phyloP scores from a whole-genome alignment of 2,888 invertebrate species.

The Cataglyphis cursor region DNA sequence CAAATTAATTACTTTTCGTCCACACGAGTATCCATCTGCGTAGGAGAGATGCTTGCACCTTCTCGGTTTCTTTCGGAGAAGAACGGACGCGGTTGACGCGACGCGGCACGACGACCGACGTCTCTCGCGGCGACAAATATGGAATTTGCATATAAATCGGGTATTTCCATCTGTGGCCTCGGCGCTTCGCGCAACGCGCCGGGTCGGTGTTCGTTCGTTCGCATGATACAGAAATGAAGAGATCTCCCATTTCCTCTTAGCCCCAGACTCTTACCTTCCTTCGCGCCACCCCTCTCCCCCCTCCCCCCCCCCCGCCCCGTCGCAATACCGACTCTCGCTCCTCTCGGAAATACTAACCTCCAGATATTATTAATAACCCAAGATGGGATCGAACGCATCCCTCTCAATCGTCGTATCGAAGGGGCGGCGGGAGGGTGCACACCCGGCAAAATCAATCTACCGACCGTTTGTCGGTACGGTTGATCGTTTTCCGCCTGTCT shows the following conservation, averaged over 20 bases:
- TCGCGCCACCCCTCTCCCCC: conserved; percentile 49
- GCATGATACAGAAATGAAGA: conserved; percentile 86
- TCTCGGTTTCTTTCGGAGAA: conserved; percentile 77
- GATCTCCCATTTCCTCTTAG: conserved; percentile 81
- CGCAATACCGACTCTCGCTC: conserved; percentile 58
- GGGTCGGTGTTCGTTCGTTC: conserved; percentile 76
- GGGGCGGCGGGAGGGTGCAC: conserved; percentile 66
- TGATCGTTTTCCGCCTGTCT: conserved; percentile 62
- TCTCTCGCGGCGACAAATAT: conserved; percentile 88
- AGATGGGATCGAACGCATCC: conserved; percentile 85
- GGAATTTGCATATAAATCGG: conserved; percentile 91
- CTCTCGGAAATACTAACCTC: conserved; percentile 85
- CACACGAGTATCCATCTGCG: conserved; percentile 7
- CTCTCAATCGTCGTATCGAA: conserved; percentile 65
- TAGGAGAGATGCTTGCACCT: conserved; percentile 37
- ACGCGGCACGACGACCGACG: conserved; percentile 63
- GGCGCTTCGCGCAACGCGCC: conserved; percentile 67
- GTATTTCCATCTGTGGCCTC: conserved; percentile 89
- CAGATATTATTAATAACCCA: conserved; percentile 86
- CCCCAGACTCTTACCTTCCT: conserved; percentile 55
- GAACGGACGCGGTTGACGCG: conserved; percentile 63
- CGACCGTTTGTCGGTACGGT: conserved; percentile 79
- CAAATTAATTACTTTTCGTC: background rate
- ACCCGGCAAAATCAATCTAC: conserved; percentile 84
- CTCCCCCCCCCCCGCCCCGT: background rate